These are phyloP conservation scores for Calameuta idolon DNA, from an alignment of 2,888 invertebrate species.

Conservation along the genomic window DNA sequence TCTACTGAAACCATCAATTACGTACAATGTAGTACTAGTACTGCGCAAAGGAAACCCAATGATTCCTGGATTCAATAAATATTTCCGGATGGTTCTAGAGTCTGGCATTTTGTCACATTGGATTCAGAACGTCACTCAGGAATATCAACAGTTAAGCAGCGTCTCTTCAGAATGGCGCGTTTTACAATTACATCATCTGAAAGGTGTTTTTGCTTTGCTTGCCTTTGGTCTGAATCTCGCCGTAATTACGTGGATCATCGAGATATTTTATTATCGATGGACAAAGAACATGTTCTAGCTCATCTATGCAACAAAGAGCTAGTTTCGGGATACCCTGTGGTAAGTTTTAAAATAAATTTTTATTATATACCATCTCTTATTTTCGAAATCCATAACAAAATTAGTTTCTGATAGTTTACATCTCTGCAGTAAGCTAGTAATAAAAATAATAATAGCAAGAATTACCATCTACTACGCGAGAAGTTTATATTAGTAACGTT, in stretches of 20 bases:
- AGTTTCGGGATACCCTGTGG: neutral
- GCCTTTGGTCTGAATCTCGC: neutral
- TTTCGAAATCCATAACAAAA: constrained; percentile 6
- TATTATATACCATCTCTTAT: constrained; percentile 1
- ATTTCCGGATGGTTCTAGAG: neutral
- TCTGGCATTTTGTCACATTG: neutral
- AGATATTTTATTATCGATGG: neutral
- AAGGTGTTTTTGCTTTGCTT: neutral
- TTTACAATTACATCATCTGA: neutral
- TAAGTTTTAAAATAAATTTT: constrained; percentile 8
- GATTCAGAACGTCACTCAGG: neutral
- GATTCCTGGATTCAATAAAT: constrained; percentile 7
- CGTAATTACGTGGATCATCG: neutral
- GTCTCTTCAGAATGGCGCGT: neutral
- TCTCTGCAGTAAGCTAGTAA: neutral
- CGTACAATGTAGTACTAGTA: constrained; percentile 5
- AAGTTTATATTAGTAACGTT: constrained; percentile 13
- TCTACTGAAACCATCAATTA: constrained; percentile 10
- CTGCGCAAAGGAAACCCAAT: constrained; percentile 14
- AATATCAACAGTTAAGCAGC: neutral
- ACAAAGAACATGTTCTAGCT: neutral
- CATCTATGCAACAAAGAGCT: neutral
- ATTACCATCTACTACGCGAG: neutral
- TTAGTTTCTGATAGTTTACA: neutral
- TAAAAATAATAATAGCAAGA: constrained; percentile 2